Evolutionary conservation across 2,113 vertebrate species (phyloP).

Genomic region (Hippolais icterina): DNA sequence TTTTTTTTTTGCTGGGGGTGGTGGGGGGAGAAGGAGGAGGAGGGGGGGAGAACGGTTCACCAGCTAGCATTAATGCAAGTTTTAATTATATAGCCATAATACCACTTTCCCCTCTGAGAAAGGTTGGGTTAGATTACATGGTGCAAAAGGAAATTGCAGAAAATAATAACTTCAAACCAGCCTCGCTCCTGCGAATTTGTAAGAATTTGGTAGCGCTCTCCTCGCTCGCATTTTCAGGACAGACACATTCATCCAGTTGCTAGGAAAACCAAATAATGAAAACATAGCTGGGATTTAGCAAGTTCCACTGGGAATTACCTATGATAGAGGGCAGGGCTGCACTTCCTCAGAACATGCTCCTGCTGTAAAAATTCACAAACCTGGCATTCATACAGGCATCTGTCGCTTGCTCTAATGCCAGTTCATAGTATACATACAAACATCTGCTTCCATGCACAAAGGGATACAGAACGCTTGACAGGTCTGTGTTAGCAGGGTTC

Average conservation of each 20-base stretch:
- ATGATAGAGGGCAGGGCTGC: conserved; percentile 88
- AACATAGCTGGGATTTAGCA: conserved; percentile 83
- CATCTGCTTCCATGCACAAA: conserved; percentile 96
- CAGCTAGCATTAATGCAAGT: conserved; percentile 72
- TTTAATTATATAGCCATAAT: conserved; percentile 80
- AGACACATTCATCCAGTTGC: conserved; percentile 79
- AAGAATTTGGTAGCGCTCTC: conserved; percentile 74
- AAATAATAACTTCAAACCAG: conserved; percentile 73
- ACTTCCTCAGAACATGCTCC: conserved; percentile 90
- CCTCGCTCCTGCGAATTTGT: conserved; percentile 62
- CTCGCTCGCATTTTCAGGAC: conserved; percentile 72
- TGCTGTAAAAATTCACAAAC: conserved; percentile 94
- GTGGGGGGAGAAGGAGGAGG: background rate
- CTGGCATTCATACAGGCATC: conserved; percentile 98
- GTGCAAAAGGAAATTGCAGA: conserved; percentile 67
- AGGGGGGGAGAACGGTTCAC: conserved; percentile 10
- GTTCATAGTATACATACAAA: conserved; percentile 95
- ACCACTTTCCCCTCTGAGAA: conserved; percentile 72
- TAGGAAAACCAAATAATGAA: conserved; percentile 86
- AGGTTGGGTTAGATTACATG: conserved; percentile 65
- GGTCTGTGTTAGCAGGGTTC: conserved; percentile 89
- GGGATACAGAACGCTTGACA: conserved; percentile 90
- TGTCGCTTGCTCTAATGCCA: conserved; percentile 94
- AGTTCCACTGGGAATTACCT: conserved; percentile 86
- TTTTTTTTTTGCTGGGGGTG: background rate